Conservation (phyloP, 2,113 vertebrate genomes). For the Otus sunia region DNA sequence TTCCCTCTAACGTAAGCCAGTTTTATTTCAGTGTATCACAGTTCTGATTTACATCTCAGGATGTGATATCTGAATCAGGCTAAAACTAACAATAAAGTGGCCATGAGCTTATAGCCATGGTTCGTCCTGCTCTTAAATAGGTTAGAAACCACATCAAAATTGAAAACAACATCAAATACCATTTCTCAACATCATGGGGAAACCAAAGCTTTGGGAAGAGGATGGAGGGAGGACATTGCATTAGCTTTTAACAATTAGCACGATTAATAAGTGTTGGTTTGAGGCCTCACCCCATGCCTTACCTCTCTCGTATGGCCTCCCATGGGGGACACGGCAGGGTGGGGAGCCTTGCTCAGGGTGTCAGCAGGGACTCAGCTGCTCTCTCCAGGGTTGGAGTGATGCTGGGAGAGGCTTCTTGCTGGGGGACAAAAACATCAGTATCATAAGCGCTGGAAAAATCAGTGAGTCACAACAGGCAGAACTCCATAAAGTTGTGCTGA, state of each 20-base stretch:
- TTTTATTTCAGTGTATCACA: neutral
- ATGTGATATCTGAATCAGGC: neutral
- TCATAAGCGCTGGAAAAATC: neutral
- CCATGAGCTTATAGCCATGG: neutral
- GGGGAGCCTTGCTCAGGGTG: neutral
- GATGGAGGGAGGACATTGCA: neutral
- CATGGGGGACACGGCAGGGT: accelerated
- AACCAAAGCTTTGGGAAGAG: neutral
- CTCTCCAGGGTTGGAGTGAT: neutral
- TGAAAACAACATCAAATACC: neutral
- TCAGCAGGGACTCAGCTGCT: neutral
- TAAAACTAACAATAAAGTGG: neutral
- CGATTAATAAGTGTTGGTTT: neutral
- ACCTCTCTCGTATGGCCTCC: accelerated
- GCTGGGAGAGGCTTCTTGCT: neutral
- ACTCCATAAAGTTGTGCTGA: neutral
- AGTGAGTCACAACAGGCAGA: slow-evolving; percentile 2
- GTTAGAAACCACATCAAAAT: neutral
- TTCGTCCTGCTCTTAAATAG: neutral
- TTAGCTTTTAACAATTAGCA: neutral
- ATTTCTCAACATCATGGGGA: neutral
- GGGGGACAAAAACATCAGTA: neutral
- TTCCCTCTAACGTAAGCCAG: neutral
- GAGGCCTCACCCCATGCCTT: accelerated
- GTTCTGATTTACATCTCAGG: neutral